Conservation (phyloP, 2,888 invertebrate species). For the Myopa tessellatipennis region DNA sequence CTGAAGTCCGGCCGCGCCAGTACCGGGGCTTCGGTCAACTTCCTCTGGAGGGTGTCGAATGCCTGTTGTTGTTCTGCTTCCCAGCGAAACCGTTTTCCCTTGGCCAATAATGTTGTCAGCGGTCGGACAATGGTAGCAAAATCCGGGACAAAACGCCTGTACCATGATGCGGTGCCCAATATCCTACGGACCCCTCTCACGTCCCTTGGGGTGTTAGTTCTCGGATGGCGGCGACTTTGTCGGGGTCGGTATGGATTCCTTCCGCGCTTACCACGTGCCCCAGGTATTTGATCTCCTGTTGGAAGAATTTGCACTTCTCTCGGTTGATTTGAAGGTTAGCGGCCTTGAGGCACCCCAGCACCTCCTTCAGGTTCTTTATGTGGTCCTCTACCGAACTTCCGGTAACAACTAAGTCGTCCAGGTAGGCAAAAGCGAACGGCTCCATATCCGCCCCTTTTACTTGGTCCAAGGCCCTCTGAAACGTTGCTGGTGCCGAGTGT, state of each 20-base stretch:
- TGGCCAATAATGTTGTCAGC: constrained; percentile 18
- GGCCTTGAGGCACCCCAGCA: background rate
- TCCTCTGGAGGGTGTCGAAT: background rate
- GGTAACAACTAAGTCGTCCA: background rate
- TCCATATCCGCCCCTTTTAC: background rate
- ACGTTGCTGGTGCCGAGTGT: constrained; percentile 1
- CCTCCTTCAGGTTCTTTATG: background rate
- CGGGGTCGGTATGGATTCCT: constrained; percentile 20
- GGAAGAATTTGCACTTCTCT: background rate
- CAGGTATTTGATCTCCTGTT: constrained; percentile 29
- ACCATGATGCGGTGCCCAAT: constrained; percentile 31
- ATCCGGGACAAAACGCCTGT: constrained; percentile 32
- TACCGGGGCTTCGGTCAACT: background rate
- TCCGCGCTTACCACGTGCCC: constrained; percentile 32
- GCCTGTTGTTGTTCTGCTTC: constrained; percentile 1
- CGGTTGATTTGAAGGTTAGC: background rate
- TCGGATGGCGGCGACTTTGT: constrained; percentile 32
- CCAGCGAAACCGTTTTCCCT: constrained; percentile 35
- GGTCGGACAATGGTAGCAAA: constrained; percentile 32
- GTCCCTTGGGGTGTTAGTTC: constrained; percentile 15
- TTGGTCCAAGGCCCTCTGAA: background rate
- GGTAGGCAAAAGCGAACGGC: background rate
- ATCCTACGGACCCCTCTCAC: background rate
- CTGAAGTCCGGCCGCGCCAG: background rate
- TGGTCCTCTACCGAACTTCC: background rate